Base-by-base conservation (phyloP, 2,113 vertebrate species). In the Triplophysa siluroides region DNA sequence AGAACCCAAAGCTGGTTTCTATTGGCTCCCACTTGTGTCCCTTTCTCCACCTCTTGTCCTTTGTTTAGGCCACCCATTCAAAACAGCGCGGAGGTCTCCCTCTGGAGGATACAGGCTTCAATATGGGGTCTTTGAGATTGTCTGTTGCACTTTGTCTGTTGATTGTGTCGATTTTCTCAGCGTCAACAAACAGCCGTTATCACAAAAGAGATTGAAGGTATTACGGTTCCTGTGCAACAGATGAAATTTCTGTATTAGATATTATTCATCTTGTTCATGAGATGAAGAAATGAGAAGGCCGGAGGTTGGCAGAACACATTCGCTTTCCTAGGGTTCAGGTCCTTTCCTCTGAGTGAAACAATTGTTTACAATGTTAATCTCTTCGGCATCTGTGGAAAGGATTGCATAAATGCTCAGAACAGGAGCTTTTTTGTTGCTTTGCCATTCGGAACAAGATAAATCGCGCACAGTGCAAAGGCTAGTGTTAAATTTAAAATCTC, bases 1-100 rank as follows among this genome's bases (percentile, higher is more conserved):
- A 78, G 18, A 76, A 54, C 23, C 54, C 24, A 71, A 85, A 81
- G 81, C 70, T 73, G 64, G 18, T 67, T 91, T 88, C 88, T 90
- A 92, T 91, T 90, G 89, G 88, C 77, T 76, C 52, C 69, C 85
- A 86, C 80, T 78, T 84, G 80, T 75, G 74, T 85, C 87, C 83
- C 85, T 89, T 85, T 84, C 88, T 87, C 90, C 88, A 76, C 72
- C 84, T 88, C 87, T 85, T 87, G 86, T 87, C 85, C 81, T 71
- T 70, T 65, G 75, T 67, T 81, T 83, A 72, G 81, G 83, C 69
- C 71, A 83, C 76, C 47, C 78, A 83, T 76, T 70, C 19, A 76
- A 50, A 38, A 56, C 58, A 62, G 67, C 13, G 73, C 14, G 66
- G 82, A 68, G 82, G 76, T 84, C 72, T 75, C 18, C 76, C 78